Evolutionary conservation across 2,888 invertebrate species (phyloP).

Genomic region (Nemotelus nigrinus): DNA sequence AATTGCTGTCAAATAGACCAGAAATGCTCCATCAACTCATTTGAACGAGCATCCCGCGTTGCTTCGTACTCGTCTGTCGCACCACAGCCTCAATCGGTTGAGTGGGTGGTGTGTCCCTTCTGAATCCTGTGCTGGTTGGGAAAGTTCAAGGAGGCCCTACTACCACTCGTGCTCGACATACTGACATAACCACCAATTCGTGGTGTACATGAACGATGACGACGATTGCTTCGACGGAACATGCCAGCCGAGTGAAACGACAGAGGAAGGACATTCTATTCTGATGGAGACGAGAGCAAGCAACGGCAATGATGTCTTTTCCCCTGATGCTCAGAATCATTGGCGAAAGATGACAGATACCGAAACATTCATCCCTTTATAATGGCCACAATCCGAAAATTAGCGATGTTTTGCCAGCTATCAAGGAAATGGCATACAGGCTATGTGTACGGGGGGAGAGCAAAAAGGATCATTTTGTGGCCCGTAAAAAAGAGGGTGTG

Average conservation of each 20-base stretch:
- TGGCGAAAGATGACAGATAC: conserved; percentile 38
- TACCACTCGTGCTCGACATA: conserved; percentile 7
- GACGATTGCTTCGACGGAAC: conserved; percentile 20
- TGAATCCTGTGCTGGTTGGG: too few species aligned
- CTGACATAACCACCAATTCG: conserved; percentile 41
- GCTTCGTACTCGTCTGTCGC: not conserved
- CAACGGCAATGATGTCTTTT: conserved; percentile 2
- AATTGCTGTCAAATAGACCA: conserved; percentile 47
- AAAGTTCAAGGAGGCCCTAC: too few species aligned
- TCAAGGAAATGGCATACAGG: conserved; percentile 26
- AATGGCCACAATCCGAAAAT: conserved; percentile 51
- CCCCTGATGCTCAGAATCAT: conserved; percentile 5
- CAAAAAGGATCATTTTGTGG: conserved; percentile 17
- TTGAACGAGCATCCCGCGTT: conserved; percentile 31
- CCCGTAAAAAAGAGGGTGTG: conserved; percentile 37
- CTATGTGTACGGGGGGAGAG: conserved; percentile 12
- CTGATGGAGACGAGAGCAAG: conserved; percentile 3
- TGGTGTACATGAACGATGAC: conserved; percentile 37
- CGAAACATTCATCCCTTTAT: conserved; percentile 41
- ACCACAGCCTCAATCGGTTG: too few species aligned
- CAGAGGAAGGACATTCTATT: not conserved
- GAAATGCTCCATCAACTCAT: conserved; percentile 47
- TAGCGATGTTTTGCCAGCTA: conserved; percentile 45
- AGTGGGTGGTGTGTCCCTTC: too few species aligned
- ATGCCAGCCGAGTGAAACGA: too few species aligned